Conservation (phyloP, 2,888 invertebrate species). For the Synergus laeviventris region DNA sequence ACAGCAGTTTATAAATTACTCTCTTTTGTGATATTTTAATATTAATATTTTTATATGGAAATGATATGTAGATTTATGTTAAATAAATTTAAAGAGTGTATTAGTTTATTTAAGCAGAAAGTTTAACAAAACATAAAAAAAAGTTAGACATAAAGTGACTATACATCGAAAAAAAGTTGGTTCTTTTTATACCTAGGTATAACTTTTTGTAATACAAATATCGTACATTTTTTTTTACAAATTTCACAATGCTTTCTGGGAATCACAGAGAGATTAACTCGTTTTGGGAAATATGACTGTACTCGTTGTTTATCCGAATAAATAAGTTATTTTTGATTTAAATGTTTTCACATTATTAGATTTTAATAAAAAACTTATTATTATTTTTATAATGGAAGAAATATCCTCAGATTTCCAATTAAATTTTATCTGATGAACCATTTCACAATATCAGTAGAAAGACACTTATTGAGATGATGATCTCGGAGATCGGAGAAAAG, state of each 20-base stretch:
- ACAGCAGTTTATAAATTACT: background rate
- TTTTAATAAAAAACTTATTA: no score
- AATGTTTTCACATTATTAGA: background rate
- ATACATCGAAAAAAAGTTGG: background rate
- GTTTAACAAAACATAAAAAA: no score
- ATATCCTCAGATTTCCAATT: no score
- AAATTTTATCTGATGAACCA: no score
- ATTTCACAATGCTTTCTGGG: conserved; percentile 12
- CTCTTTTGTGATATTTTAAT: background rate
- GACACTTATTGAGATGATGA: no score
- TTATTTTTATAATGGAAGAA: no score
- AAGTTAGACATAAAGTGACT: conserved; percentile 21
- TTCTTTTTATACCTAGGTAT: conserved; percentile 21
- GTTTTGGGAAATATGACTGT: background rate
- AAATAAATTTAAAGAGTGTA: conserved; percentile 13
- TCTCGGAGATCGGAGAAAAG: no score
- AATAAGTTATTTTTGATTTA: conserved; percentile 30
- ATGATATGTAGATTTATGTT: no score
- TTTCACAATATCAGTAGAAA: no score
- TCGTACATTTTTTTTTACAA: conserved; percentile 22
- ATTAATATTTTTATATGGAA: background rate
- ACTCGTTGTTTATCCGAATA: conserved; percentile 14
- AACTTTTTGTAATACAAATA: background rate
- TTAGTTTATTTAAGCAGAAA: background rate
- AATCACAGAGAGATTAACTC: background rate